These are phyloP conservation scores for Prosapia bicincta DNA, from an alignment of 2,888 invertebrate genomes.

Conservation along the genomic window DNA sequence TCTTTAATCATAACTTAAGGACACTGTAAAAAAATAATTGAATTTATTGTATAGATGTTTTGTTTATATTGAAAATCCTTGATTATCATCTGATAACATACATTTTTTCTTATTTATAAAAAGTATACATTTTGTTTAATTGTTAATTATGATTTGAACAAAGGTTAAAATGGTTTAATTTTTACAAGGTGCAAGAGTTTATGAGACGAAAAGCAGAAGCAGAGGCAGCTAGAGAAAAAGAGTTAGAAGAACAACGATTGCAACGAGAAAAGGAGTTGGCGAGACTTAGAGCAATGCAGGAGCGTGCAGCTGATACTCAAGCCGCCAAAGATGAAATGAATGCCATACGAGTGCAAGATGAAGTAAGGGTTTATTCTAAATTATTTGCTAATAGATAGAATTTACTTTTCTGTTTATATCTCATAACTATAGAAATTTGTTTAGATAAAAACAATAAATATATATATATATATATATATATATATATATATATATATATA, in stretches of 20 bases:
- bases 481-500: no score
- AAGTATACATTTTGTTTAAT: no score
- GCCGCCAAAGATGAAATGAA: constrained; percentile 53
- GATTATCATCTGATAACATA: no score
- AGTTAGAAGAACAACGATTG: constrained; percentile 52
- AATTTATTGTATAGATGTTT: no score
- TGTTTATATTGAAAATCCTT: no score
- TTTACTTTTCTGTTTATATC: background rate
- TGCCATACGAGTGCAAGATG: constrained; percentile 53
- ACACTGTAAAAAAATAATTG: no score
- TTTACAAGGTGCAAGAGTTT: constrained; percentile 55
- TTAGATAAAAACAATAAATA: background rate
- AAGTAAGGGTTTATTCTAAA: constrained; percentile 42
- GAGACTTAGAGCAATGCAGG: constrained; percentile 50
- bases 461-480: no score
- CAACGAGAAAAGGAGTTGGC: constrained; percentile 62
- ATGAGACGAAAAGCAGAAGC: constrained; percentile 58
- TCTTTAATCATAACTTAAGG: no score
- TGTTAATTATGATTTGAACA: no score
- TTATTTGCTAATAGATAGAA: no score
- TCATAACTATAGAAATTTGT: background rate
- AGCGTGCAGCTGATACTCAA: constrained; percentile 53
- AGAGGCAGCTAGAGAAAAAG: constrained; percentile 55
- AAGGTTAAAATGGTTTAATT: no score
- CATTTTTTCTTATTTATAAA: no score